Evolutionary conservation across 2,113 vertebrate species (phyloP).

Genomic region (Corapipo altera): DNA sequence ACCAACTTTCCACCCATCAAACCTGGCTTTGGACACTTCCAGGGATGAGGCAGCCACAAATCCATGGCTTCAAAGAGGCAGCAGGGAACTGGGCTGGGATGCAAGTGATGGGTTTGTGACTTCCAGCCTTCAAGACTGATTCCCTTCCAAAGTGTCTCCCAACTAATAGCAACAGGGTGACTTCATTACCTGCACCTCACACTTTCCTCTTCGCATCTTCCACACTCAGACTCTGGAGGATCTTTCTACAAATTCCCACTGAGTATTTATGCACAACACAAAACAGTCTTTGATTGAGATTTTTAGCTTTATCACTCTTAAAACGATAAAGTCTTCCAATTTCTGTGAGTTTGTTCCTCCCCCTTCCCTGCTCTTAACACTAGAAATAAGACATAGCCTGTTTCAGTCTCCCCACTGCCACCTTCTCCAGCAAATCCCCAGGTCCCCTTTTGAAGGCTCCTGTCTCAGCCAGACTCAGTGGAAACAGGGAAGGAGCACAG

Average conservation of each 20-base stretch:
- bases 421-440: neutral
- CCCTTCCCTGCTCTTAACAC: neutral
- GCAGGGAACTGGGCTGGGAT: neutral
- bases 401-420: neutral
- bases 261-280: neutral
- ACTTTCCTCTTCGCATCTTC: neutral
- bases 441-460: neutral
- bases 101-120: neutral
- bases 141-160: neutral
- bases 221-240: neutral
- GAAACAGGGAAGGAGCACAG: rapidly evolving
- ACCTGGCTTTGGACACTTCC: neutral
- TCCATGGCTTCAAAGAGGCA: neutral
- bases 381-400: neutral
- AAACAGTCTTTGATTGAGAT: neutral
- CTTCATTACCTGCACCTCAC: neutral
- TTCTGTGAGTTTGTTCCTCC: neutral
- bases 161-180: neutral
- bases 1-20: neutral
- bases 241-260: neutral
- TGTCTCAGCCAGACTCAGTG: neutral
- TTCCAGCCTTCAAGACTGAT: neutral
- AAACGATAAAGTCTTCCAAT: neutral
- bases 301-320: neutral
- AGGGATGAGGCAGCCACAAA: neutral